Percentiles rank a stretch among this genome's conserved stretches.
Conservation (phyloP, 2,113 vertebrate genomes). For the Vimba vimba region DNA sequence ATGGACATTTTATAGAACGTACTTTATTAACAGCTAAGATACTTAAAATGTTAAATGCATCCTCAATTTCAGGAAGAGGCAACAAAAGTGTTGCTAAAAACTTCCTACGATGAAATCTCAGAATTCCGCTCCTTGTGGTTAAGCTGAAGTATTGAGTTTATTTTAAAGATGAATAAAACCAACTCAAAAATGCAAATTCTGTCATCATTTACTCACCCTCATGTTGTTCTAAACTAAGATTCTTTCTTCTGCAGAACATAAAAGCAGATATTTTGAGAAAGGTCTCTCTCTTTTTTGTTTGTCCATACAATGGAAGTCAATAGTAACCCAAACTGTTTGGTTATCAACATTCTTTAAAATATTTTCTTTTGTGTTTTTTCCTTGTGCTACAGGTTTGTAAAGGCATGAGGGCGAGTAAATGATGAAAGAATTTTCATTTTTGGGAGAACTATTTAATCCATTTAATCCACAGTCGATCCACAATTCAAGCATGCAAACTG, state of each 20-base stretch:
- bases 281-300: neutral
- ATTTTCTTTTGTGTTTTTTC: neutral
- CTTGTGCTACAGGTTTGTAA: neutral
- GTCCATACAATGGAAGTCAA: neutral
- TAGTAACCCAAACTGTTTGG: neutral
- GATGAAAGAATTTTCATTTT: neutral
- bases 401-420: neutral
- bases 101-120: neutral
- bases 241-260: neutral
- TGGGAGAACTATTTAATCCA: neutral
- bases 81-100: neutral
- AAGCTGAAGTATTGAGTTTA: neutral
- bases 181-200: neutral
- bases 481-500: neutral
- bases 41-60: neutral
- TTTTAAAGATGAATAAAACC: neutral
- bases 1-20: neutral
- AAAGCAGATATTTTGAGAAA: neutral
- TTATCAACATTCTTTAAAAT: neutral
- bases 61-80: neutral
- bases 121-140: neutral
- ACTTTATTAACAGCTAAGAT: neutral
- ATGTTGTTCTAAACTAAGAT: neutral
- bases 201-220: neutral
- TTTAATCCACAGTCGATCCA: no score